Evolutionary conservation across 2,888 invertebrate species (phyloP).

Genomic region (Mythimna ferrago): DNA sequence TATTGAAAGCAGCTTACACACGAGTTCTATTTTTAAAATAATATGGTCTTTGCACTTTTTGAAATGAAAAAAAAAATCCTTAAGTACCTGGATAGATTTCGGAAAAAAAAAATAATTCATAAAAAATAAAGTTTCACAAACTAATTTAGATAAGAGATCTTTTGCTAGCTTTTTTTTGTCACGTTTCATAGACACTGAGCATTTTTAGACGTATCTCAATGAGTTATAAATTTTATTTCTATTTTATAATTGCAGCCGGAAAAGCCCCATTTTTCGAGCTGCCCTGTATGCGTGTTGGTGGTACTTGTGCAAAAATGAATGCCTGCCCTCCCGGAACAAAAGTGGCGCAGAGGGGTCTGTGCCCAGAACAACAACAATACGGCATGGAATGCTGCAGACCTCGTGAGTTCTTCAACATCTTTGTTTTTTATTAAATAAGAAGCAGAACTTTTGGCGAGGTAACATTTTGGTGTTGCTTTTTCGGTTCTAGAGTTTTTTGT

Average conservation of each 20-base stretch:
- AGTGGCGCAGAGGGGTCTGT: constrained; percentile 41
- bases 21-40: too few species aligned
- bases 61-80: too few species aligned
- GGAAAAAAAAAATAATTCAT: too few species aligned
- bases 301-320: constrained; percentile 35
- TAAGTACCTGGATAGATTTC: too few species aligned
- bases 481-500: neutral
- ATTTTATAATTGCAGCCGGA: constrained; percentile 17
- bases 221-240: too few species aligned
- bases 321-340: constrained; percentile 36
- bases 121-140: too few species aligned
- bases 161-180: too few species aligned
- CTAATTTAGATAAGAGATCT: too few species aligned
- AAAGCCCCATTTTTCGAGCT: constrained; percentile 45
- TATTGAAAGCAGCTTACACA: neutral
- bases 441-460: neutral
- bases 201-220: neutral
- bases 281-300: constrained; percentile 50
- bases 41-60: too few species aligned
- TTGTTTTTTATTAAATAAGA: constrained; percentile 10
- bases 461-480: constrained; percentile 10
- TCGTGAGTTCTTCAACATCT: constrained; percentile 33
- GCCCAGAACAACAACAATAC: constrained; percentile 52
- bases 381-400: constrained; percentile 60
- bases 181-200: too few species aligned